These are phyloP conservation scores for Naja naja DNA, from an alignment of 2,113 vertebrate genomes.

Conservation along the genomic window DNA sequence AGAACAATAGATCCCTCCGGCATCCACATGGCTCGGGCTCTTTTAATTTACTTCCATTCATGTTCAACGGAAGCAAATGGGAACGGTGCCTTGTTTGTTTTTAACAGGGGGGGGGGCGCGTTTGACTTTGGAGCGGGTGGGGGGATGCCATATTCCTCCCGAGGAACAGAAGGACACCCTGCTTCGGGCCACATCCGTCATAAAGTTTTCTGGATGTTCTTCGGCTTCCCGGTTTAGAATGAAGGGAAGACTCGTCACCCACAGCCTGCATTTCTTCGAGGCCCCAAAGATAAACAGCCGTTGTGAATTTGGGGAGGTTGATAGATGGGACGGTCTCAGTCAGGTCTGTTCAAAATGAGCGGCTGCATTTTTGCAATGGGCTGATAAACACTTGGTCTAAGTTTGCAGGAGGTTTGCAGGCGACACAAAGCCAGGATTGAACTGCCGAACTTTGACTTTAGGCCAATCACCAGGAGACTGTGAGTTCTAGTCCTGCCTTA, in stretches of 20 bases:
- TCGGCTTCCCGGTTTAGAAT: neutral
- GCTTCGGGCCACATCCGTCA: constrained; percentile 27
- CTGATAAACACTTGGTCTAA: neutral
- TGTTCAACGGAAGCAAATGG: constrained; percentile 78
- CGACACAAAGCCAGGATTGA: neutral
- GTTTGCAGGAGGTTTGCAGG: neutral
- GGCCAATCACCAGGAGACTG: no score
- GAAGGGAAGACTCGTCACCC: neutral
- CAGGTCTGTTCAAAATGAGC: neutral
- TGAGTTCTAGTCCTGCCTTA: no score
- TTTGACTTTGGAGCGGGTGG: constrained; percentile 47
- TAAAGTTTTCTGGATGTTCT: neutral
- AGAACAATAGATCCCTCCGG: constrained; percentile 65
- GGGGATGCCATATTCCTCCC: constrained; percentile 58
- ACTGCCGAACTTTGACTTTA: no score
- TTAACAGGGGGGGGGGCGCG: constrained; percentile 61
- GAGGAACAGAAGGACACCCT: no score
- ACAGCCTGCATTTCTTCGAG: neutral
- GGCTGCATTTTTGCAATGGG: neutral
- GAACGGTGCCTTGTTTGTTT: constrained; percentile 66
- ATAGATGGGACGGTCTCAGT: neutral
- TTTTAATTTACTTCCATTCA: constrained; percentile 79
- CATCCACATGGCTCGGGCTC: constrained; percentile 72
- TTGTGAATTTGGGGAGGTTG: neutral
- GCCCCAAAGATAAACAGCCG: neutral